Percentiles rank a stretch among this genome's conserved stretches.
These are phyloP conservation scores for Silurus glanis DNA, from an alignment of 2,113 vertebrate species.

Conservation along the genomic window DNA sequence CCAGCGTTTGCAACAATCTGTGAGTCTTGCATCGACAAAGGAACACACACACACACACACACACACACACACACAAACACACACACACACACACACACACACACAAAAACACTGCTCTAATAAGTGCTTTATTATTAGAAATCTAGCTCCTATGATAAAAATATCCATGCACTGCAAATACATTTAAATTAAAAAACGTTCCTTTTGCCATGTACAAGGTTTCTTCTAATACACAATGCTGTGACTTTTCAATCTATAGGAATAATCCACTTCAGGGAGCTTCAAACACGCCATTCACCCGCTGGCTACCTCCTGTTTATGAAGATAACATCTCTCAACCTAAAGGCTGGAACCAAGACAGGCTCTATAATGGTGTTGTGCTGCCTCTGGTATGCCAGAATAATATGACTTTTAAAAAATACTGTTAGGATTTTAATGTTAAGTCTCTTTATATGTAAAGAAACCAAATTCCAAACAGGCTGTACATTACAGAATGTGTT, in stretches of 20 bases:
- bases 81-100: no score
- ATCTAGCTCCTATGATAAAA: no score
- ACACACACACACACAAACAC: background rate
- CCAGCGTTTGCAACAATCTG: conserved; percentile 85
- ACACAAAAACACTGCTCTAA: no score
- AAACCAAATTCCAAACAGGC: no score
- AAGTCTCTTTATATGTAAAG: no score
- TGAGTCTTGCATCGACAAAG: conserved; percentile 47
- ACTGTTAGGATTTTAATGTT: no score
- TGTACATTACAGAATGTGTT: background rate
- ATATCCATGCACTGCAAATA: no score
- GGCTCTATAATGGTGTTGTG: conserved; percentile 63
- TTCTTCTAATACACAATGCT: background rate
- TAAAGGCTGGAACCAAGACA: conserved; percentile 59
- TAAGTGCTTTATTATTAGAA: no score
- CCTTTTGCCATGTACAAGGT: background rate
- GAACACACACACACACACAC: no score
- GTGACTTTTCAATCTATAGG: conserved; percentile 53
- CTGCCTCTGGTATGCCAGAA: conserved; percentile 71
- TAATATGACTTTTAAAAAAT: background rate
- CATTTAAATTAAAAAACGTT: no score
- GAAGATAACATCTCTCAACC: conserved; percentile 69
- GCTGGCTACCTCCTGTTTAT: conserved; percentile 69
- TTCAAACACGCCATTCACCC: conserved; percentile 68
- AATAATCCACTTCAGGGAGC: conserved; percentile 66